These are phyloP conservation scores for Panonychus citri DNA, from an alignment of 1,140 invertebrate species.

Conservation along the genomic window DNA sequence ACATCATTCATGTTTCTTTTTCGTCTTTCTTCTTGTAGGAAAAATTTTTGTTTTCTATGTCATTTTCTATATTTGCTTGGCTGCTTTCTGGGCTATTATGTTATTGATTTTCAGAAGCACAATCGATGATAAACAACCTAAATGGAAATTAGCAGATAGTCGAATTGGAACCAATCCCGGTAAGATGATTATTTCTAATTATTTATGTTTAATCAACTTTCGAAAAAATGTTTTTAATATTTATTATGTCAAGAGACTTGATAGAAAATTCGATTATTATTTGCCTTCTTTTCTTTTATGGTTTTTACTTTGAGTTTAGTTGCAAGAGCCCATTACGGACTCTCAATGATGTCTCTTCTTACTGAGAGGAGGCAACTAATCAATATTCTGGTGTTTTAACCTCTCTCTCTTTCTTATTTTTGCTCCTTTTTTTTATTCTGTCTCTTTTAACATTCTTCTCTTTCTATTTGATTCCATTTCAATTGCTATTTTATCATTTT, in stretches of 20 bases:
- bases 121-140: constrained; percentile 54
- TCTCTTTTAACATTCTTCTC: background rate
- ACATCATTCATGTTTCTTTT: background rate
- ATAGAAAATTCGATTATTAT: too few species aligned
- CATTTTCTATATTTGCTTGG: constrained; percentile 66
- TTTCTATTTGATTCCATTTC: background rate
- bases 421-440: background rate
- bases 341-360: too few species aligned
- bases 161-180: constrained; percentile 67
- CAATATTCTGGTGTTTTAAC: too few species aligned
- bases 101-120: constrained; percentile 80
- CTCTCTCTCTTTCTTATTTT: background rate
- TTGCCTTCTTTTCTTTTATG: too few species aligned
- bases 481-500: background rate
- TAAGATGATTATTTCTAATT: constrained; percentile 7
- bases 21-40: constrained; percentile 27
- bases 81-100: constrained; percentile 64
- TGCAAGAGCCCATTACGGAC: constrained; percentile 7
- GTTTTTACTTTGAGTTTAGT: too few species aligned
- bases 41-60: constrained; percentile 84
- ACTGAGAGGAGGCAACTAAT: too few species aligned
- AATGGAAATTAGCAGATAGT: constrained; percentile 55
- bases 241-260: too few species aligned
- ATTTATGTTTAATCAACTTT: too few species aligned
- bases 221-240: too few species aligned